Evolutionary conservation across 2,797 vertebrate genomes (phyloP).

Genomic region (Xerus rutilus): DNA sequence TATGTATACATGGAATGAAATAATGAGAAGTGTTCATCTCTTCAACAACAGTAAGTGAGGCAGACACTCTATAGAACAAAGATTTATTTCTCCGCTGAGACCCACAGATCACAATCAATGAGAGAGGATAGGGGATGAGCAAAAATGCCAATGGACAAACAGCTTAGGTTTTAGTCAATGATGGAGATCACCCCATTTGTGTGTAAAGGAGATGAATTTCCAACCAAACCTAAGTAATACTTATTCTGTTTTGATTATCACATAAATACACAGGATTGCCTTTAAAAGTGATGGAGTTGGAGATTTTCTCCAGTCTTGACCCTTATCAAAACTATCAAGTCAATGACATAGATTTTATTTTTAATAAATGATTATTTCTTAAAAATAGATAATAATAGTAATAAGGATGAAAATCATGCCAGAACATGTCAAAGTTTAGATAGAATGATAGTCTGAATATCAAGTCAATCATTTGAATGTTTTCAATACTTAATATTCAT

Average conservation of each 20-base stretch:
- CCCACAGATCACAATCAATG: neutral
- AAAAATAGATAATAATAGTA: neutral
- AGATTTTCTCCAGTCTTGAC: neutral
- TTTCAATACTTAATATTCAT: neutral
- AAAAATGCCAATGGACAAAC: neutral
- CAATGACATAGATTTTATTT: conserved; percentile 9
- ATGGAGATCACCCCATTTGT: neutral
- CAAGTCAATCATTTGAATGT: neutral
- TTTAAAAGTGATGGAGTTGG: neutral
- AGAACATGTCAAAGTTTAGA: neutral
- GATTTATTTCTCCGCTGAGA: neutral
- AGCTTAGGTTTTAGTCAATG: neutral
- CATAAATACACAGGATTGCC: neutral
- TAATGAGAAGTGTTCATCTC: neutral
- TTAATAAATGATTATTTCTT: neutral
- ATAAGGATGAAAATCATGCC: neutral
- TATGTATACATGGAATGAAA: neutral
- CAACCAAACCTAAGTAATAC: neutral
- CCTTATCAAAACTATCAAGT: neutral
- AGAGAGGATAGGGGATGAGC: neutral
- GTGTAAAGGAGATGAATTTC: neutral
- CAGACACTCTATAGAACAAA: neutral
- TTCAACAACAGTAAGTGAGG: neutral
- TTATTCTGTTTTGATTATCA: neutral
- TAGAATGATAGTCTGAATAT: neutral